phyloP scores from a whole-genome alignment of 1,140 invertebrate genomes.

The Ylistrum balloti region DNA sequence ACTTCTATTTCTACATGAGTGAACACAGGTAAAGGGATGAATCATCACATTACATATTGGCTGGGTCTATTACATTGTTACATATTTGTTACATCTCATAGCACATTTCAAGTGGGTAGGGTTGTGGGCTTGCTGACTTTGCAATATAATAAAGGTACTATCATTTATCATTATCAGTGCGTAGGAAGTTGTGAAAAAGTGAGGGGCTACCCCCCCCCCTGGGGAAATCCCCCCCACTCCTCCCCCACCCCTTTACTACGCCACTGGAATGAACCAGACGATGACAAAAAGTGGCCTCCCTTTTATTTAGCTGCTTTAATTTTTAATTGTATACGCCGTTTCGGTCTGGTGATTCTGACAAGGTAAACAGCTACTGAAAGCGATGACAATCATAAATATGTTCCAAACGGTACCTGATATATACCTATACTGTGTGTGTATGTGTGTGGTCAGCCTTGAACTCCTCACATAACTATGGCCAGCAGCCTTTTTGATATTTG shows the following conservation, averaged over 20 bases:
- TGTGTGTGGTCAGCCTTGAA: too few species aligned
- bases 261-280: too few species aligned
- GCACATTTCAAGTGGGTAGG: not conserved
- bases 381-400: not conserved
- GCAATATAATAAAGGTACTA: not conserved
- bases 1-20: slow-evolving; percentile 26
- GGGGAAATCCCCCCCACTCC: too few species aligned
- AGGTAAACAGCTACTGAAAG: not conserved
- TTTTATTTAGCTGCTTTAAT: too few species aligned
- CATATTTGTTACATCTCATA: not conserved
- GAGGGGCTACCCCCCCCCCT: too few species aligned
- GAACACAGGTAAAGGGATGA: not conserved
- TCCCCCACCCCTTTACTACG: too few species aligned
- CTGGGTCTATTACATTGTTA: not conserved
- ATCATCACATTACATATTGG: not conserved
- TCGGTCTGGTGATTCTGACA: not conserved
- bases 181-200: not conserved
- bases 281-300: too few species aligned
- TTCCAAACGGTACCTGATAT: too few species aligned
- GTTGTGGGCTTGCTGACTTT: not conserved
- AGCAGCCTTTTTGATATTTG: too few species aligned
- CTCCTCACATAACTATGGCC: too few species aligned
- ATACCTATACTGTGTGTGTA: too few species aligned
- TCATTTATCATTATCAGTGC: not conserved
- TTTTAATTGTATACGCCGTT: not conserved